Percentiles rank a stretch among this genome's conserved stretches.
phyloP scores from a whole-genome alignment of 1,140 invertebrate species.

The Dendrolimus kikuchii region DNA sequence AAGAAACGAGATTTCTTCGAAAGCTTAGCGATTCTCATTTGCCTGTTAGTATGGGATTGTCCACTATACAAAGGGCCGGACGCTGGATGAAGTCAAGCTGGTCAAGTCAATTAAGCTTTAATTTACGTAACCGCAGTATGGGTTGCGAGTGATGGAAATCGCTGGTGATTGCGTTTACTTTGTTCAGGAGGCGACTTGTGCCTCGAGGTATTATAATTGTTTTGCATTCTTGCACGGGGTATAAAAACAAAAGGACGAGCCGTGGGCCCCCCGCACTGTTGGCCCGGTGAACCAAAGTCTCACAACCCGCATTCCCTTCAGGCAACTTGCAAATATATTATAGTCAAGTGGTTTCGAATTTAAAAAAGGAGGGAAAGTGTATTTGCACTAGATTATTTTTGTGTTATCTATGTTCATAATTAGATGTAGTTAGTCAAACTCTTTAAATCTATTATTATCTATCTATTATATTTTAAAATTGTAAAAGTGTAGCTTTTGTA shows the following conservation, averaged over 20 bases:
- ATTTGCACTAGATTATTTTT: not conserved
- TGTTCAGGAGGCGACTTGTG: slow-evolving; percentile 56
- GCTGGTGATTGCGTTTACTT: slow-evolving; percentile 46
- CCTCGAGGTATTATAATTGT: slow-evolving; percentile 69
- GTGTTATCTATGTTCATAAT: not conserved
- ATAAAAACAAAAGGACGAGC: slow-evolving; percentile 67
- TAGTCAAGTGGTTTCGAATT: slow-evolving; percentile 21
- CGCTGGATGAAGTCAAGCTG: slow-evolving; percentile 16
- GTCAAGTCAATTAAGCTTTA: slow-evolving; percentile 48
- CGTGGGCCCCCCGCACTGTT: slow-evolving; percentile 50
- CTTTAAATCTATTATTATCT: not conserved
- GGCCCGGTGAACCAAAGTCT: slow-evolving; percentile 56
- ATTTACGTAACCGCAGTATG: slow-evolving; percentile 53
- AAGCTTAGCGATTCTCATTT: too few species aligned
- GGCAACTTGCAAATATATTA: slow-evolving; percentile 60
- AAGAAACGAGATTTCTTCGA: too few species aligned
- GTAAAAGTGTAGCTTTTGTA: too few species aligned
- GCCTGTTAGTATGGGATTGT: too few species aligned
- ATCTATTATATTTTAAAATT: too few species aligned
- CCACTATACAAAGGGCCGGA: too few species aligned
- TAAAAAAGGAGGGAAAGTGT: not conserved
- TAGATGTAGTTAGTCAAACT: too few species aligned
- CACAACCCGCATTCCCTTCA: slow-evolving; percentile 61
- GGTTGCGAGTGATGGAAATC: slow-evolving; percentile 46
- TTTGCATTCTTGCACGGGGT: slow-evolving; percentile 68